Evolutionary conservation across 2,113 vertebrate species (phyloP).

Genomic region (Dinomys branickii): DNA sequence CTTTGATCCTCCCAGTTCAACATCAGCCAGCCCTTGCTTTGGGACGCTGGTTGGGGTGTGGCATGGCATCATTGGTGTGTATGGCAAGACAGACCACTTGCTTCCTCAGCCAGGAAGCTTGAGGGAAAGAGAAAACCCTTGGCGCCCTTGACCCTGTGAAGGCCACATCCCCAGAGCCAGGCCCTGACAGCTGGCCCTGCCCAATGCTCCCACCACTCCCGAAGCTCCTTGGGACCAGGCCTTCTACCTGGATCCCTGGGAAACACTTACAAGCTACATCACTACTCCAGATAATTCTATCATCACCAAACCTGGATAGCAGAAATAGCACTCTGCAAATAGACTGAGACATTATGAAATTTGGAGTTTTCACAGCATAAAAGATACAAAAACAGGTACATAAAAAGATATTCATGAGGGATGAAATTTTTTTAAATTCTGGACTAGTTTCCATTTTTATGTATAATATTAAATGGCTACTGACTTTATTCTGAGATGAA

Average conservation of each 20-base stretch:
- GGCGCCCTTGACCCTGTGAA: not conserved
- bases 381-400: not conserved
- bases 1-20: not conserved
- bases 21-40: not conserved
- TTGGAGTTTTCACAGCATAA: not conserved
- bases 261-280: not conserved
- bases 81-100: too few species aligned
- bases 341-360: not conserved
- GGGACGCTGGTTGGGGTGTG: not conserved
- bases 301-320: not conserved
- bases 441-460: not conserved
- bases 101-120: not conserved
- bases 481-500: not conserved
- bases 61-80: too few species aligned
- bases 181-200: not conserved
- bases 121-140: rapidly evolving
- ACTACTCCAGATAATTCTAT: not conserved
- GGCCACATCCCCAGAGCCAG: too few species aligned
- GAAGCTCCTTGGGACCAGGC: too few species aligned
- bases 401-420: not conserved
- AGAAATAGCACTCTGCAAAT: not conserved
- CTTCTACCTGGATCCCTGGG: not conserved
- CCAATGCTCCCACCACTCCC: too few species aligned
- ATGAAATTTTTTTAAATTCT: not conserved
- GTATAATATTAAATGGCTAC: not conserved